Evolutionary conservation across 64 coral and sea anemone species (phyloP), one percentile per base, ranked within the genome.

Genomic region (Exaiptasia diaphana): DNA sequence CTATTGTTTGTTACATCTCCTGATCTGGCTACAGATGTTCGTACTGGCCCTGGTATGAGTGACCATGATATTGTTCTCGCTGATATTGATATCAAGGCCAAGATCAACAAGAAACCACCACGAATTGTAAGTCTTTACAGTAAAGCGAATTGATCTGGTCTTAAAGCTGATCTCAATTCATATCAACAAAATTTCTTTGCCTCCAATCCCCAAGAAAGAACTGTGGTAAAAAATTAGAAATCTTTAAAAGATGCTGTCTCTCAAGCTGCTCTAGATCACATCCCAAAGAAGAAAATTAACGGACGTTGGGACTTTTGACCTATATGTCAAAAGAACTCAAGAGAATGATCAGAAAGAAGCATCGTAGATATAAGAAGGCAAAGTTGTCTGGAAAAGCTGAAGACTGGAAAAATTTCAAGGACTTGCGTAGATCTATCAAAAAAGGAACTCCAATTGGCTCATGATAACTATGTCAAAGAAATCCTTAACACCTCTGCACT

Each of bases 371-470:
- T 26, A 87, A 87, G 12, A 77, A 54, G 36, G 72, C 83, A 13
- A 87, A 67, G 50, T 28, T 23, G 15, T 67, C 63, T 24, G 20
- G 49, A 71, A 39, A 48, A 23, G 27, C 34, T 24, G 38, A 20
- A 15, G 74, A 90, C 50, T 90, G 87, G 87, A 82, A 38, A 18
- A 62, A 82, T 18, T 89, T 73, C 54, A 89, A 81, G 54, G 22
- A 57, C 23, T 35, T 89, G 2, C 26, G 76, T 4, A 53, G 39
- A 50, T 17, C 33, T 4, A 28, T 64, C 25, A 82, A 90, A 63
- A 56, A 52, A 21, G n/a, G 11, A 63, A 28, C 69, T 85, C 8
- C 25, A 25, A 32, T 17, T 38, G 67, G 53, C 87, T 36, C 77
- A 90, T 73, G 37, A 89, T 40, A 58, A 81, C 9, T 89, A 89